Evolutionary conservation across 2,888 invertebrate genomes (phyloP).

Genomic region (Himalopsyche tibetana): DNA sequence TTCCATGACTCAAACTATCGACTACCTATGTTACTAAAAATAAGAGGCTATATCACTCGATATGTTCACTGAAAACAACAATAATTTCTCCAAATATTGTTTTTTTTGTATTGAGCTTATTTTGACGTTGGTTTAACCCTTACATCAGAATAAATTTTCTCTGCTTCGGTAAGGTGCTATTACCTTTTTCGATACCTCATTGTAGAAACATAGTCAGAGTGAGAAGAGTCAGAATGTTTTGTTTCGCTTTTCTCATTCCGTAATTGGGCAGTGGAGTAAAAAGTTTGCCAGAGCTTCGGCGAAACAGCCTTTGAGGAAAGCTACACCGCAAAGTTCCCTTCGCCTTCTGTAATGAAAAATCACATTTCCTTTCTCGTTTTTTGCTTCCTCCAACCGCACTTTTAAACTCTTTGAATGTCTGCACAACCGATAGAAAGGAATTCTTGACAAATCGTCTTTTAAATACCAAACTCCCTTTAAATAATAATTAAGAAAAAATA

Average conservation of each 20-base stretch:
- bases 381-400: neutral
- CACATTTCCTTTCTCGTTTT: slow-evolving; percentile 6
- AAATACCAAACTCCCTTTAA: neutral
- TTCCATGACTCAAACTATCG: no score
- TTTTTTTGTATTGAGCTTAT: no score
- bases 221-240: neutral
- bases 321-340: slow-evolving; percentile 4
- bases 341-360: neutral
- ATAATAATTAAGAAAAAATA: neutral
- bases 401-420: slow-evolving; percentile 31
- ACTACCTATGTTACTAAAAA: no score
- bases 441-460: slow-evolving; percentile 30
- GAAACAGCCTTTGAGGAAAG: slow-evolving; percentile 8
- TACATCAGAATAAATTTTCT: no score
- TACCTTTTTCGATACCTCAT: neutral
- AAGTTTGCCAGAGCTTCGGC: neutral
- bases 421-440: neutral
- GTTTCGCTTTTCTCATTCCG: neutral
- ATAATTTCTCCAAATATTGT: no score
- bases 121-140: no score
- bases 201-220: neutral
- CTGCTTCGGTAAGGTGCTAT: no score
- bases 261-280: slow-evolving; percentile 19
- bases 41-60: no score
- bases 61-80: no score